phyloP scores from a whole-genome alignment of 2,113 vertebrate species.

The Sceloporus undulatus region DNA sequence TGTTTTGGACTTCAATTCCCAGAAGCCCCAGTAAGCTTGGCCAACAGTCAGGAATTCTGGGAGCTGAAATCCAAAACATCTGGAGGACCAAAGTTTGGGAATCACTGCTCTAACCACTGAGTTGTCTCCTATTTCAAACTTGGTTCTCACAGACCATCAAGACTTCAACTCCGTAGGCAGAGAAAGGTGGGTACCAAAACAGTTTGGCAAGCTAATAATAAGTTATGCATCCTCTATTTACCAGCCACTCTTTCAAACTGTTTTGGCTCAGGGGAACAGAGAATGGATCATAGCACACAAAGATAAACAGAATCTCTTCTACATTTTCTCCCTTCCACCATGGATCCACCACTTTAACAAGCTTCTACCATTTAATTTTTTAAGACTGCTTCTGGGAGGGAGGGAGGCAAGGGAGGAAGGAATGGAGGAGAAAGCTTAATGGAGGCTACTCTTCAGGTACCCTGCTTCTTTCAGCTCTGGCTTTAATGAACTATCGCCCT shows the following conservation, averaged over 20 bases:
- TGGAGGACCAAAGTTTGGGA: too few species aligned
- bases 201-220: background rate
- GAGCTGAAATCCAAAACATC: too few species aligned
- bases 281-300: background rate
- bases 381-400: background rate
- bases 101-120: background rate
- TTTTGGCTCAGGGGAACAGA: background rate
- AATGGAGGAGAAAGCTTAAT: background rate
- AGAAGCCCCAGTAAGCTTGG: too few species aligned
- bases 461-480: constrained; percentile 4
- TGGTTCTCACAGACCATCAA: background rate
- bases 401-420: background rate
- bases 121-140: background rate
- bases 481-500: constrained; percentile 55
- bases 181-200: background rate
- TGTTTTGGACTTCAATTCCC: background rate
- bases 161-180: background rate
- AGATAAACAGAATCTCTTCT: background rate
- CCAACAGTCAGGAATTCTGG: too few species aligned
- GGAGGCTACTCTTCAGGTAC: constrained; percentile 27
- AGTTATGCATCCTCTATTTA: constrained; percentile 15
- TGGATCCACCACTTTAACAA: constrained; percentile 26
- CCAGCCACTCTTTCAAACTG: constrained; percentile 13
- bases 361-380: background rate
- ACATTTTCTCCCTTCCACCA: background rate